A percentile compares a stretch with the other conserved stretches of the same genome.
Conservation (phyloP, 2,113 vertebrate genomes). For the Progne subis region DNA sequence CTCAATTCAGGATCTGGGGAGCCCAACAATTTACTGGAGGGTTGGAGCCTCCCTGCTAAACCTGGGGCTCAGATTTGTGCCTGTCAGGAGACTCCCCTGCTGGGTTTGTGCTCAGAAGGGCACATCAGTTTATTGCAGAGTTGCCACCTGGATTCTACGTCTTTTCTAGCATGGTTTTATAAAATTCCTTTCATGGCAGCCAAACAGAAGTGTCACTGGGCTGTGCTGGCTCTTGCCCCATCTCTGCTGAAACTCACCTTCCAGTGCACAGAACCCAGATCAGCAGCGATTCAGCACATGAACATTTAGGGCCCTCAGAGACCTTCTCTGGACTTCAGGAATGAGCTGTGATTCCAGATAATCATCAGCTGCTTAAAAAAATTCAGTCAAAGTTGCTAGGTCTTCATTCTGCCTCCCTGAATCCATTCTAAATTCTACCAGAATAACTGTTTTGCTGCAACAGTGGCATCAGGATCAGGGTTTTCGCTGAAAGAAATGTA, state of each 20-base stretch:
- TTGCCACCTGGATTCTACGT: not conserved
- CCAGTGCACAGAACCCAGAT: not conserved
- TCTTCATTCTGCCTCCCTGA: not conserved
- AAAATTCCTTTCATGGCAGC: not conserved
- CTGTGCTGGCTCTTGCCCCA: not conserved
- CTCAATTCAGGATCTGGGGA: not conserved
- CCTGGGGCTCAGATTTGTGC: not conserved
- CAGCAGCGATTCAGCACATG: not conserved
- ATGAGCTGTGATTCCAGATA: not conserved
- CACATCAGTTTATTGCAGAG: not conserved
- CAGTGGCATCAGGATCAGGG: not conserved
- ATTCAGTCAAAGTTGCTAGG: not conserved
- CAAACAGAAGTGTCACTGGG: not conserved
- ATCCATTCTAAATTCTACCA: not conserved
- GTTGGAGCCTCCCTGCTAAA: not conserved
- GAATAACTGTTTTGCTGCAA: not conserved
- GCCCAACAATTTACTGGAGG: not conserved
- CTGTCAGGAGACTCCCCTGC: not conserved
- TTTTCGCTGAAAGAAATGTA: not conserved
- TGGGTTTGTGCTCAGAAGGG: not conserved
- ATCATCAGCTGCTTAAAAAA: not conserved
- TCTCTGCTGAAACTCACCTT: not conserved
- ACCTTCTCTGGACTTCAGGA: not conserved
- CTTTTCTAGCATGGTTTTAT: not conserved
- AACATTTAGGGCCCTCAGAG: not conserved